These are phyloP conservation scores for Drosophila multiciliata DNA, from an alignment of 2,888 invertebrate species.

Conservation along the genomic window DNA sequence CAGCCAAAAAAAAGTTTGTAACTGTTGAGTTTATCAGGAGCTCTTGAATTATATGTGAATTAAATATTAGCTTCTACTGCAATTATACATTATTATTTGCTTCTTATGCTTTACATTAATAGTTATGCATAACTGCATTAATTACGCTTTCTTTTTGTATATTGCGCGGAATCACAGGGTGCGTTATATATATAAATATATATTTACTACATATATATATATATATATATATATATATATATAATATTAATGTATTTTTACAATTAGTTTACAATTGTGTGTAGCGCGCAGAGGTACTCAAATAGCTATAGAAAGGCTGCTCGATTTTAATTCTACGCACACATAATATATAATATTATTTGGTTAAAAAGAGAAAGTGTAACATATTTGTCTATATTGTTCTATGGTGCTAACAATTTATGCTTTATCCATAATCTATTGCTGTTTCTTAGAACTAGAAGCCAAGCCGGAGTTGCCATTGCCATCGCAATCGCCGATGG, in stretches of 20 bases:
- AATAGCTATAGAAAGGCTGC: constrained; percentile 17
- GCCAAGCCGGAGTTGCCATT: constrained; percentile 75
- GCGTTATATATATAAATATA: background rate
- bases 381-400: background rate
- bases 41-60: constrained; percentile 11
- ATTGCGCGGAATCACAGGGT: constrained; percentile 45
- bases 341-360: background rate
- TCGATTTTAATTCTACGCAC: no score
- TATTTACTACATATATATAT: background rate
- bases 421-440: constrained; percentile 34
- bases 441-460: constrained; percentile 66
- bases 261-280: constrained; percentile 36
- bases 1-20: constrained; percentile 62
- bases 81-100: constrained; percentile 4
- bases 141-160: constrained; percentile 12
- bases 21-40: constrained; percentile 25
- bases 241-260: constrained; percentile 24
- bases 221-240: background rate
- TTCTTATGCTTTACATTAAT: background rate
- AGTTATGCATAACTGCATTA: background rate
- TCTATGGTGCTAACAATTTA: background rate
- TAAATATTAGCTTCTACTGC: constrained; percentile 23
- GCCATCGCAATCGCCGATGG: constrained; percentile 59
- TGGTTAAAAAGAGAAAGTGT: background rate
- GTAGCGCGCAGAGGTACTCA: constrained; percentile 44